These are phyloP conservation scores for Vanessa atalanta DNA, from an alignment of 1,140 invertebrate species.

Conservation along the genomic window DNA sequence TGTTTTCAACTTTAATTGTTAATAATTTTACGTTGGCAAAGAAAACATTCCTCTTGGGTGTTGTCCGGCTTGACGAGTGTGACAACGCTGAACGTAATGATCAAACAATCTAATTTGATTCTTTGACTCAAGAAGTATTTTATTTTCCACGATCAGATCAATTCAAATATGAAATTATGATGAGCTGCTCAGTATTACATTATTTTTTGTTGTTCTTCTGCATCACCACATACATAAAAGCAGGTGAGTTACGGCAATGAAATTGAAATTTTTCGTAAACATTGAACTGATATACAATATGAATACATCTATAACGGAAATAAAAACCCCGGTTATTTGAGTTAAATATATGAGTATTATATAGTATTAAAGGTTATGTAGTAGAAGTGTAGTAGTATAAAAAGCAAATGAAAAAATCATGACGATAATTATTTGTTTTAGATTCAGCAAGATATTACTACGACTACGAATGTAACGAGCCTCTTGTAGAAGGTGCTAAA, in stretches of 20 bases:
- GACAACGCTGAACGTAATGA: conserved; percentile 72
- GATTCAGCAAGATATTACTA: conserved; percentile 79
- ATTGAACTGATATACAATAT: not conserved
- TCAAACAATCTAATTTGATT: conserved; percentile 68
- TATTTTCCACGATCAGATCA: conserved; percentile 43
- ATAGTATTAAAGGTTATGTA: not conserved
- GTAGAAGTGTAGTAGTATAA: no score
- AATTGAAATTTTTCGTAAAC: conserved; percentile 25
- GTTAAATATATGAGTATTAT: not conserved
- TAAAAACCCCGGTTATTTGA: not conserved
- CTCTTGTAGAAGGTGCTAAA: conserved; percentile 86
- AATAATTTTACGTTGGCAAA: conserved; percentile 8
- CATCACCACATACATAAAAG: conserved; percentile 57
- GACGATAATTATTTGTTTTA: conserved; percentile 43
- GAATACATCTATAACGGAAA: not conserved
- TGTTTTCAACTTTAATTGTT: conserved; percentile 1
- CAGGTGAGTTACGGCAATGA: conserved; percentile 58
- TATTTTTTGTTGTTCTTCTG: conserved; percentile 69
- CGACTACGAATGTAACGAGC: conserved; percentile 90
- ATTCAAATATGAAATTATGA: conserved; percentile 75
- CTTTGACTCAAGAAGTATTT: conserved; percentile 51
- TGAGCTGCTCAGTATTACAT: conserved; percentile 65
- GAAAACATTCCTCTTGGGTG: conserved; percentile 55
- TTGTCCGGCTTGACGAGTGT: conserved; percentile 62
- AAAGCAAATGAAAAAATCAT: no score